These are phyloP conservation scores for Stratiomys singularior DNA, from an alignment of 2,888 invertebrate genomes.

Conservation along the genomic window DNA sequence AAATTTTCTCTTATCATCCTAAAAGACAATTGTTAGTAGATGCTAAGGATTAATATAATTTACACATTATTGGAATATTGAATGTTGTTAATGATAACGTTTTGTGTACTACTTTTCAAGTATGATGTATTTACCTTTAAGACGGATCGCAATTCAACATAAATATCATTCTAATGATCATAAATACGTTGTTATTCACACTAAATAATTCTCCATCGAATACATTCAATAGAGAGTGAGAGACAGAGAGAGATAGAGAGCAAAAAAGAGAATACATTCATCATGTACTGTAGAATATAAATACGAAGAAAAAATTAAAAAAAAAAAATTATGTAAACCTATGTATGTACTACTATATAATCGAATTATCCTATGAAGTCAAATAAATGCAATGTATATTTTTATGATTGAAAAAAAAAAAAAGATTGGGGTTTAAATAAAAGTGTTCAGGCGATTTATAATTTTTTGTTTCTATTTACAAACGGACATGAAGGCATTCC, in stretches of 20 bases:
- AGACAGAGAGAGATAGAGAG: neutral
- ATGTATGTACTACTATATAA: constrained; percentile 14
- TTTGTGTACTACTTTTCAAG: no score
- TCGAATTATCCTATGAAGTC: neutral
- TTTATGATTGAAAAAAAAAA: constrained; percentile 50
- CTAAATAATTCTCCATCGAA: constrained; percentile 19
- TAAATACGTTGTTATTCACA: neutral
- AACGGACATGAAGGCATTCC: constrained; percentile 8
- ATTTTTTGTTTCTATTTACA: constrained; percentile 52
- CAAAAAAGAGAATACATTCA: constrained; percentile 4
- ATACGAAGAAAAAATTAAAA: constrained; percentile 32
- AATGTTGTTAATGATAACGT: no score
- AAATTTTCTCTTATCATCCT: neutral
- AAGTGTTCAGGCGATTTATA: constrained; percentile 49
- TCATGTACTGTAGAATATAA: constrained; percentile 37
- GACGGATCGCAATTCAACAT: neutral
- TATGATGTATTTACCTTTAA: neutral
- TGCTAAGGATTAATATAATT: constrained; percentile 27
- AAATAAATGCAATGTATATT: constrained; percentile 46
- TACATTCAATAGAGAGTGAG: neutral
- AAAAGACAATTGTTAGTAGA: constrained; percentile 11
- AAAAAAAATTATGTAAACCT: constrained; percentile 14
- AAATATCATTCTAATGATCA: neutral
- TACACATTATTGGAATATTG: neutral
- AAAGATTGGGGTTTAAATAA: constrained; percentile 48